phyloP scores from a whole-genome alignment of 1,140 invertebrate genomes.

The Neotoxoptera formosana region DNA sequence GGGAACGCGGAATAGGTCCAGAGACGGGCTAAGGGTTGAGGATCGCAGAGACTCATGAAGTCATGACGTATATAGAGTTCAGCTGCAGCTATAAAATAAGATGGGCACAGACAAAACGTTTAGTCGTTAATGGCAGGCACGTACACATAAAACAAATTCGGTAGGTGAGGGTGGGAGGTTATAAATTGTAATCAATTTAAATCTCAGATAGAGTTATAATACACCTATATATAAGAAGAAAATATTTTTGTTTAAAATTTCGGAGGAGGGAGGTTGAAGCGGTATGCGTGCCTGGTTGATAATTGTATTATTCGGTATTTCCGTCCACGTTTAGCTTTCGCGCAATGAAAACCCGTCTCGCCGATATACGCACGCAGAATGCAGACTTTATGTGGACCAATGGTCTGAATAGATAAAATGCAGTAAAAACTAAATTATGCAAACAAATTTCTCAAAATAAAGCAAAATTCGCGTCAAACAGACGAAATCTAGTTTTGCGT shows the following conservation, averaged over 20 bases:
- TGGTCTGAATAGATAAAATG: neutral
- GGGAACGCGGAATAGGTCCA: neutral
- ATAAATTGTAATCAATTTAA: neutral
- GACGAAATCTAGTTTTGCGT: neutral
- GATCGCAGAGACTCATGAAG: neutral
- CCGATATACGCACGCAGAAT: neutral
- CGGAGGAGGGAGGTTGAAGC: no score
- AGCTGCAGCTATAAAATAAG: neutral
- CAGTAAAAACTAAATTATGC: neutral
- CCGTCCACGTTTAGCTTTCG: neutral
- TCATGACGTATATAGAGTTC: neutral
- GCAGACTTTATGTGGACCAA: no score
- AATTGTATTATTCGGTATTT: neutral
- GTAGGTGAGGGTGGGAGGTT: neutral
- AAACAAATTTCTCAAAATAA: neutral
- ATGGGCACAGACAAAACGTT: neutral
- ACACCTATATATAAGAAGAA: neutral
- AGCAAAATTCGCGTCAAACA: neutral
- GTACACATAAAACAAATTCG: neutral
- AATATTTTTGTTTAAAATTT: neutral
- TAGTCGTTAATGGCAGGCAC: neutral
- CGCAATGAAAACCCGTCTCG: neutral
- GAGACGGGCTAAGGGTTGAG: neutral
- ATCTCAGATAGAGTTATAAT: no score
- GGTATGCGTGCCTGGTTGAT: neutral